Evolutionary conservation across 1,140 invertebrate genomes (phyloP), one percentile per base, ranked within the genome.

Genomic region (Lepeophtheirus salmonis): DNA sequence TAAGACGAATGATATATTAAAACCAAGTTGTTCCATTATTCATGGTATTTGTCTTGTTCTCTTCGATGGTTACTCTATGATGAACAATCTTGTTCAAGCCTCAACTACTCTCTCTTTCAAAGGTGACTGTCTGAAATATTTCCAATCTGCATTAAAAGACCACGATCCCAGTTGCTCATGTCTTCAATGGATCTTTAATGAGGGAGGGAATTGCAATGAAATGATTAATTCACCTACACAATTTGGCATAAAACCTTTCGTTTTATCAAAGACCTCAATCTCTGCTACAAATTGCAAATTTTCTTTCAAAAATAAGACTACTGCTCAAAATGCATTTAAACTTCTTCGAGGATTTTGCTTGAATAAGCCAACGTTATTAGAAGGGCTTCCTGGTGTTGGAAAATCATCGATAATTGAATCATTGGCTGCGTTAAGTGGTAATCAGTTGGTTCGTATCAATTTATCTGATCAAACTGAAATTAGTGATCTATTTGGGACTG

Each of bases 381-480:
- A 99, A 78, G 96, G 96, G 14, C 90, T 87, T 69, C 96, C 96
- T 1, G 92, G 96, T 2, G 92, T 97, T 41, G 96, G 96, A 2
- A 99, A 99, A 74, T 97, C 95, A 0, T 94, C 87, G 67, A 74
- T 97, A 50, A 83, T 99, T 1, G 80, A 82, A 52, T 89, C 90
- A n/a, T 74, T 99, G 16, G 92, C 91, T 0, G 83, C 81, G 70
- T 78, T 80, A 2, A 80, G 88, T 21, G 84, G 87, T 0, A 78
- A 91, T 70, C 64, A 72, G 14, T 76, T 97, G 6, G 80, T 92
- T 14, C 74, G 96, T 41, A 91, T 99, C 50, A 99, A 99, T 78
- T 76, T 99, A 13, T 97, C 92, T 49, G 95, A 99, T 69, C 95
- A 99, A 76, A 99, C 95, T 0, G 95, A 98, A 75, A 80, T 97